Conservation (phyloP, 2,113 vertebrate genomes). For the Coracopsis vasa region DNA sequence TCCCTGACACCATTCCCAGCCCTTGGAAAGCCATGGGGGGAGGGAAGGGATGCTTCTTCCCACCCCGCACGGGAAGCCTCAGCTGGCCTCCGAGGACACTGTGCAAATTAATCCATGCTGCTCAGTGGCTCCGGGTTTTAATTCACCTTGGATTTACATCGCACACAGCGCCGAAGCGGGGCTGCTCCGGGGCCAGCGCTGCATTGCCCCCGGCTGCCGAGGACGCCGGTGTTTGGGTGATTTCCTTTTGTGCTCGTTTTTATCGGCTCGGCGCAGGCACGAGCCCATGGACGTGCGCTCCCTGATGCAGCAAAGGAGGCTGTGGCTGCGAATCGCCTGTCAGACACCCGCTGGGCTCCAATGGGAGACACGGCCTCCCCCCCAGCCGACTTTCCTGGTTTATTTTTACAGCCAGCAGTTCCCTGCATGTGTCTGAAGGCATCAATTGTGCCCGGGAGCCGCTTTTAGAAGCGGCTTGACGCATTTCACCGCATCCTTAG, state of each 20-base stretch:
- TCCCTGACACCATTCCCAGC: neutral
- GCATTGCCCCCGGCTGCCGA: neutral
- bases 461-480: neutral
- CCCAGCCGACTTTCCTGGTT: neutral
- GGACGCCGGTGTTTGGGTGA: neutral
- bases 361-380: neutral
- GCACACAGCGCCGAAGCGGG: neutral
- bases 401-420: neutral
- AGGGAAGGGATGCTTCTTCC: neutral
- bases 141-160: neutral
- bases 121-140: neutral
- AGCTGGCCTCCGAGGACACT: neutral
- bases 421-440: neutral
- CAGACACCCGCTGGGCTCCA: neutral
- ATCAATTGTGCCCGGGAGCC: constrained; percentile 6
- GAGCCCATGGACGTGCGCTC: neutral
- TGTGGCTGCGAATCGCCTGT: neutral
- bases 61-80: accelerated
- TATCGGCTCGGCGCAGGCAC: constrained; percentile 1
- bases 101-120: neutral
- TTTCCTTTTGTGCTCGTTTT: neutral
- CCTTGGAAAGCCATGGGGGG: neutral
- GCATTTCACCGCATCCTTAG: constrained; percentile 38
- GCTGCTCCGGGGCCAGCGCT: neutral
- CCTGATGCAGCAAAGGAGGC: neutral